Evolutionary conservation across 1,140 invertebrate genomes (phyloP).

Genomic region (Caenorhabditis remanei): DNA sequence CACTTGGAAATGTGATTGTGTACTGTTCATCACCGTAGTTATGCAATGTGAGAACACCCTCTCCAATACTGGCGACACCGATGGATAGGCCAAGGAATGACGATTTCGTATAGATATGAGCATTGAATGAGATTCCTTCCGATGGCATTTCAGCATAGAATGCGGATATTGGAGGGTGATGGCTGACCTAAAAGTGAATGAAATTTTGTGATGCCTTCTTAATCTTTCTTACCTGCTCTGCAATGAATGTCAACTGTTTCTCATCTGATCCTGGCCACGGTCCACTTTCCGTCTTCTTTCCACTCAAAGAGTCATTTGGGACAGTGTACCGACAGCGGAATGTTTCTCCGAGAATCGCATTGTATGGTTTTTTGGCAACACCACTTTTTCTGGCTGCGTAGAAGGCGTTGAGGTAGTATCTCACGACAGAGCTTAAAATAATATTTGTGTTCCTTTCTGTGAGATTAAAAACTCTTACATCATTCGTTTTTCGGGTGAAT

Average conservation of each 20-base stretch:
- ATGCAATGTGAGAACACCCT: slow-evolving; percentile 79
- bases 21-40: slow-evolving; percentile 80
- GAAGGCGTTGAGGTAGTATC: slow-evolving; percentile 80
- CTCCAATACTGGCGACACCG: slow-evolving; percentile 81
- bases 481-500: slow-evolving; percentile 78
- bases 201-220: neutral
- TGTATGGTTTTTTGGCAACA: slow-evolving; percentile 82
- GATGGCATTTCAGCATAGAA: slow-evolving; percentile 80
- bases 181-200: slow-evolving; percentile 83
- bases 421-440: slow-evolving; percentile 79
- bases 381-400: slow-evolving; percentile 81
- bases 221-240: slow-evolving; percentile 85
- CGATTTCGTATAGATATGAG: slow-evolving; percentile 81
- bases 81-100: slow-evolving; percentile 81
- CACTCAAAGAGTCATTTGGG: slow-evolving; percentile 81
- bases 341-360: slow-evolving; percentile 81
- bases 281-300: slow-evolving; percentile 79
- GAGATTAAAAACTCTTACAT: slow-evolving; percentile 25
- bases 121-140: slow-evolving; percentile 79
- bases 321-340: slow-evolving; percentile 80
- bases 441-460: neutral
- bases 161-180: slow-evolving; percentile 90
- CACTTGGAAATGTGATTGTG: slow-evolving; percentile 80
- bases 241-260: slow-evolving; percentile 84
- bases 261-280: slow-evolving; percentile 76